These are phyloP conservation scores for Cyclophora punctaria DNA, from an alignment of 2,888 invertebrate species.

Conservation along the genomic window DNA sequence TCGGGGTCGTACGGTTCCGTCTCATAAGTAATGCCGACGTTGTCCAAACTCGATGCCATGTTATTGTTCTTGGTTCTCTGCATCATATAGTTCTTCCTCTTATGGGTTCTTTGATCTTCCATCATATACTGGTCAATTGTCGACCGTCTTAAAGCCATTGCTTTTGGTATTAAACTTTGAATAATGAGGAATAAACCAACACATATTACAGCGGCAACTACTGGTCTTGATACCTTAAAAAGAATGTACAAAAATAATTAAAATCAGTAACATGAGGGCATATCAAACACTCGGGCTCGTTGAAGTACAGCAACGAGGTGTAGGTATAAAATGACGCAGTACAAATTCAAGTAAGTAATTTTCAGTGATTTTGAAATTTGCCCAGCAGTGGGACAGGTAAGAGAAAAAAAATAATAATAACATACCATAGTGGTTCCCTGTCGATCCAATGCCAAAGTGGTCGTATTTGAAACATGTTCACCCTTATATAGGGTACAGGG, in stretches of 20 bases:
- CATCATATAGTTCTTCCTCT: constrained; percentile 48
- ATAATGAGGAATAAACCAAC: constrained; percentile 36
- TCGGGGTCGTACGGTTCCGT: constrained; percentile 33
- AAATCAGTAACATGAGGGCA: not conserved
- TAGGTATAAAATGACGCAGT: too few species aligned
- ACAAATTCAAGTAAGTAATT: too few species aligned
- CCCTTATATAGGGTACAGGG: constrained; percentile 57
- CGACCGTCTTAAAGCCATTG: constrained; percentile 36
- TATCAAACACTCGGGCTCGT: not conserved
- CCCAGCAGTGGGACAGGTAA: not conserved
- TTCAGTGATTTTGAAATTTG: too few species aligned
- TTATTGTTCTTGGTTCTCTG: constrained; percentile 39
- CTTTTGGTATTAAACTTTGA: constrained; percentile 40
- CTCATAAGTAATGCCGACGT: constrained; percentile 30
- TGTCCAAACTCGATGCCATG: constrained; percentile 32
- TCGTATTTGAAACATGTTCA: constrained; percentile 18
- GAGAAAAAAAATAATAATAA: not conserved
- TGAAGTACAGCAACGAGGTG: not conserved
- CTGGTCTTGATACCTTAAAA: constrained; percentile 42
- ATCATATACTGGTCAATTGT: constrained; percentile 41
- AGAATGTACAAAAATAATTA: not conserved
- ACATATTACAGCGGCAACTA: constrained; percentile 34
- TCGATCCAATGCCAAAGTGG: constrained; percentile 23
- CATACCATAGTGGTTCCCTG: constrained; percentile 44
- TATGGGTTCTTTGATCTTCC: constrained; percentile 47